Conservation (phyloP, 2,113 vertebrate genomes). For the Lepus europaeus region DNA sequence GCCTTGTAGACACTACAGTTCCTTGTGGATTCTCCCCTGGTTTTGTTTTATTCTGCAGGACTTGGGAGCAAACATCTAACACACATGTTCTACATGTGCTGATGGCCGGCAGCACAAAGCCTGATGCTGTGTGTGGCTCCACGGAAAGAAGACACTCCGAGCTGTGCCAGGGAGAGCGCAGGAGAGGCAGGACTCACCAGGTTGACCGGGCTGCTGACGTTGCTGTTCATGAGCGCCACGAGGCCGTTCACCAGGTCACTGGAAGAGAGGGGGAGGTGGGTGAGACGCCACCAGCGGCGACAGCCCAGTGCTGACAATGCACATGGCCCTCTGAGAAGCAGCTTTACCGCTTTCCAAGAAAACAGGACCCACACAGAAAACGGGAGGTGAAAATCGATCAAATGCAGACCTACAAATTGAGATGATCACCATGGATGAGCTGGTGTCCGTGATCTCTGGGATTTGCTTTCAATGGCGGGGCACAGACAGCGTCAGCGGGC, state of each 20-base stretch:
- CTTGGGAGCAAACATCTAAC: not conserved
- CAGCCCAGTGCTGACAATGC: accelerated
- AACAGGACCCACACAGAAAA: constrained; percentile 30
- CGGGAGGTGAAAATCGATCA: not conserved
- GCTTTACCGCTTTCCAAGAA: not conserved
- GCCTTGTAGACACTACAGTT: not conserved
- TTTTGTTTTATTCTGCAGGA: not conserved
- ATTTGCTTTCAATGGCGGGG: not conserved
- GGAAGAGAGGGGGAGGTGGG: constrained; percentile 70
- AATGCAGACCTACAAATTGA: not conserved
- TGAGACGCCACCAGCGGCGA: not conserved
- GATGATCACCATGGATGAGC: not conserved
- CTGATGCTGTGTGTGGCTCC: not conserved
- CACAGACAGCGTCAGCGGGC: not conserved
- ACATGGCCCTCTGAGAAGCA: not conserved
- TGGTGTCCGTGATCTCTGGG: not conserved
- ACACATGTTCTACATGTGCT: accelerated
- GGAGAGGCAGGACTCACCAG: constrained; percentile 90
- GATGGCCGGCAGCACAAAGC: accelerated
- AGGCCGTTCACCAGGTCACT: constrained; percentile 98
- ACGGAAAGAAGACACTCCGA: not conserved
- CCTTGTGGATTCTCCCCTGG: not conserved
- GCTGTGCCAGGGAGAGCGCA: not conserved
- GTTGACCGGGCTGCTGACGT: constrained; percentile 99
- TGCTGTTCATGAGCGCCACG: constrained; percentile 98